Conservation (phyloP, 2,888 invertebrate genomes). For the Drosophila fulvimacula region DNA sequence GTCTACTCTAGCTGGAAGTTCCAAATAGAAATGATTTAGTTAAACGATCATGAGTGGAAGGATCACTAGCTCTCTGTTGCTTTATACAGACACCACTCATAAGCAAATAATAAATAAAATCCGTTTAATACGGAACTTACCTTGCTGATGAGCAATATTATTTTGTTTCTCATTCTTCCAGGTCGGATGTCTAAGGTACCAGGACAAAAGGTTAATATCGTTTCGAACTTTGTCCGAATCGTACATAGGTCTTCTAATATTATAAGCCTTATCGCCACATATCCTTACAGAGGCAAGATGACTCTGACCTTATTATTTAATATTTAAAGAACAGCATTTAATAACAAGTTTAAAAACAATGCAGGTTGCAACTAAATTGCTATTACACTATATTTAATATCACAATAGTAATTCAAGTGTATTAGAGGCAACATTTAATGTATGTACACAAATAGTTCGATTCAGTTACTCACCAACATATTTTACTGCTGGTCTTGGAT, state of each 20-base stretch:
- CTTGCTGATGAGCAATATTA: slow-evolving; percentile 69
- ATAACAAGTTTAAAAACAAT: slow-evolving; percentile 43
- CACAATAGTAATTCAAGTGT: slow-evolving; percentile 11
- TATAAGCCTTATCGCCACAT: slow-evolving; percentile 92
- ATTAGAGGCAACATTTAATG: slow-evolving; percentile 12
- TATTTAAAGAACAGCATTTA: slow-evolving; percentile 72
- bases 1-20: neutral
- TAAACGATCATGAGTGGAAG: slow-evolving; percentile 30
- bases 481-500: slow-evolving; percentile 89
- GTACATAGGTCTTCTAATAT: slow-evolving; percentile 90
- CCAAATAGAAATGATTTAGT: slow-evolving; percentile 23
- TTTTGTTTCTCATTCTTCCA: slow-evolving; percentile 83
- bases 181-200: slow-evolving; percentile 92
- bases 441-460: neutral
- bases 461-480: slow-evolving; percentile 87
- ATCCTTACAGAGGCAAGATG: slow-evolving; percentile 94
- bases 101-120: slow-evolving; percentile 35
- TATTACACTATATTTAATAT: slow-evolving; percentile 23
- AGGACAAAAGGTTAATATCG: slow-evolving; percentile 94
- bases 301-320: slow-evolving; percentile 88
- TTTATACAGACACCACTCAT: slow-evolving; percentile 59
- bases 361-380: slow-evolving; percentile 48
- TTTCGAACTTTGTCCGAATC: slow-evolving; percentile 91
- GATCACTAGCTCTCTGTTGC: slow-evolving; percentile 35
- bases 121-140: slow-evolving; percentile 65